Evolutionary conservation across 2,888 invertebrate genomes (phyloP).

Genomic region (Arctia plantaginis): DNA sequence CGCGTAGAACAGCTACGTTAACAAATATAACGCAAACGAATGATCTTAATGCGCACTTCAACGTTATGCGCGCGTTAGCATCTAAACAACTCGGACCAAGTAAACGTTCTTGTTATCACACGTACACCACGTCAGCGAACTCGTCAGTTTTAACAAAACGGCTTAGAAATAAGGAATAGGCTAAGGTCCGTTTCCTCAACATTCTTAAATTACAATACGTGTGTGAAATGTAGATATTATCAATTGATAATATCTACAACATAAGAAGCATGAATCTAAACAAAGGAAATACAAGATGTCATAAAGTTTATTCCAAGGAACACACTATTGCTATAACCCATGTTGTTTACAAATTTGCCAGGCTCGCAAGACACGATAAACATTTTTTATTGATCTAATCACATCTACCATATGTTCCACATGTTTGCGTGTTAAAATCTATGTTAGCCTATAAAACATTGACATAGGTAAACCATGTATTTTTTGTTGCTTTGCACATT

Average conservation of each 20-base stretch:
- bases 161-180: too few species aligned
- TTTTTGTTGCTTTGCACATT: background rate
- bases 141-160: too few species aligned
- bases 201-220: background rate
- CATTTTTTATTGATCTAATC: slow-evolving; percentile 57
- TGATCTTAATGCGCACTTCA: too few species aligned
- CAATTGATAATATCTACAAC: too few species aligned
- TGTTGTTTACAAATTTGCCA: slow-evolving; percentile 37
- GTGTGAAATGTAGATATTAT: too few species aligned
- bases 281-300: background rate
- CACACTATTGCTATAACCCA: background rate
- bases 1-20: too few species aligned
- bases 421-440: slow-evolving; percentile 34
- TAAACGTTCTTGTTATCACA: too few species aligned
- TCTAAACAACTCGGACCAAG: too few species aligned
- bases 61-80: too few species aligned
- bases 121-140: too few species aligned
- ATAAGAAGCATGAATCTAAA: background rate
- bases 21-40: too few species aligned
- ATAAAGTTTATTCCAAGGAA: background rate
- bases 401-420: slow-evolving; percentile 46
- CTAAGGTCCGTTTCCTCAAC: too few species aligned
- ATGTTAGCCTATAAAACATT: slow-evolving; percentile 37
- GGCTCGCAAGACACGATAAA: slow-evolving; percentile 48
- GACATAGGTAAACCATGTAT: slow-evolving; percentile 28